Evolutionary conservation across 2,113 vertebrate genomes (phyloP).

Genomic region (Peromyscus leucopus): DNA sequence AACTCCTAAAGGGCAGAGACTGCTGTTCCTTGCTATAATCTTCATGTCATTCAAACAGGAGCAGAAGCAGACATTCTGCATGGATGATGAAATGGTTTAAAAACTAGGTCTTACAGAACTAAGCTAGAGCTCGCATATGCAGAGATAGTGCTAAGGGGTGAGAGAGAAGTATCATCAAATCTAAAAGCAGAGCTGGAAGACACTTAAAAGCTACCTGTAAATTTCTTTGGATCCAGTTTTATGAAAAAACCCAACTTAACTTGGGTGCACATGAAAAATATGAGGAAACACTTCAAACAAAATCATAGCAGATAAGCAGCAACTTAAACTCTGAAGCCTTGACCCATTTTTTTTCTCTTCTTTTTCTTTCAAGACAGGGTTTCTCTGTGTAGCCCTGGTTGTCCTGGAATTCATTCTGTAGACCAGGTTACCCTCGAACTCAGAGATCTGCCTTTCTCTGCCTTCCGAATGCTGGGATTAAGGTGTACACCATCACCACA

Average conservation of each 20-base stretch:
- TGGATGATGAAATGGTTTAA: background rate
- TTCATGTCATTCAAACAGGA: background rate
- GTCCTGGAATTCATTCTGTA: background rate
- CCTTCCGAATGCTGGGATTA: background rate
- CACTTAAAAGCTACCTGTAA: background rate
- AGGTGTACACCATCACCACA: background rate
- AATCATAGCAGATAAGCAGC: background rate
- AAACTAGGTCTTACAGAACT: slow-evolving; percentile 16
- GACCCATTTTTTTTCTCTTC: background rate
- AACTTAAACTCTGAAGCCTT: background rate
- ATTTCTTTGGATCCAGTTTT: background rate
- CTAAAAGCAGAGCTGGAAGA: slow-evolving; percentile 8
- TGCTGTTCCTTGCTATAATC: background rate
- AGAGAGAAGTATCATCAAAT: background rate
- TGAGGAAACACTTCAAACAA: background rate
- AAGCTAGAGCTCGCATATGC: background rate
- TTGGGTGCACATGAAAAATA: background rate
- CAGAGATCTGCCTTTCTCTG: background rate
- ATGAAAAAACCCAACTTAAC: background rate
- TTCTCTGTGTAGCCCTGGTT: background rate
- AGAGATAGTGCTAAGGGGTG: background rate
- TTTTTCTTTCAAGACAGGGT: too few relatives aligned
- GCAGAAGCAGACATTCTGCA: background rate
- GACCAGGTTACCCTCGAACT: background rate
- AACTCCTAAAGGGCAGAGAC: background rate